phyloP scores from a whole-genome alignment of 2,797 vertebrate species.

The Myotis planiceps region DNA sequence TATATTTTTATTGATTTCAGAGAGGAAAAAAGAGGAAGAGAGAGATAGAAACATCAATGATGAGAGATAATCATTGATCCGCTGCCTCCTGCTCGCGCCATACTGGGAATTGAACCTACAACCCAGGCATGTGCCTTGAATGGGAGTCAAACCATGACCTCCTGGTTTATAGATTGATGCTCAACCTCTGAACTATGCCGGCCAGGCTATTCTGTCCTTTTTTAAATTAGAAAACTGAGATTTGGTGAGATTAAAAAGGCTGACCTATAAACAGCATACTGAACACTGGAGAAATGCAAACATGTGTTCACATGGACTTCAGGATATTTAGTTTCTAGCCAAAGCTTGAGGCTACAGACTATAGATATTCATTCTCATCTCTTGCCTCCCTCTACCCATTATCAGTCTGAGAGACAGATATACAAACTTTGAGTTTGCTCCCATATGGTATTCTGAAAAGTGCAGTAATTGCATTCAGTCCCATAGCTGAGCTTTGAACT shows the following conservation, averaged over 20 bases:
- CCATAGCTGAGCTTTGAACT: background rate
- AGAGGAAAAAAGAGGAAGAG: too few species aligned
- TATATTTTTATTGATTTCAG: background rate
- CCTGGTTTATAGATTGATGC: too few species aligned
- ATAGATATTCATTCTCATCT: background rate
- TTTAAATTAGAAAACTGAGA: background rate
- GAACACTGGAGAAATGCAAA: background rate
- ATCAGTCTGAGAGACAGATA: background rate
- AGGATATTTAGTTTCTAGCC: background rate
- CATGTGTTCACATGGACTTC: background rate
- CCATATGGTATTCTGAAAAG: background rate
- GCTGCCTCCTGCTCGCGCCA: too few species aligned
- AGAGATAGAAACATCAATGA: too few species aligned
- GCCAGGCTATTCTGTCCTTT: background rate
- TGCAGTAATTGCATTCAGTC: background rate
- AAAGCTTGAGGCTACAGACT: background rate
- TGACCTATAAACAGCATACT: background rate
- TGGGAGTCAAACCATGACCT: too few species aligned
- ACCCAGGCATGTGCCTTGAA: too few species aligned
- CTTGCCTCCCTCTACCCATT: background rate
- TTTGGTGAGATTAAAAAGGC: background rate
- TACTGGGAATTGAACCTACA: too few species aligned
- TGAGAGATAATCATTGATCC: too few species aligned
- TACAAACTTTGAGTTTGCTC: background rate
- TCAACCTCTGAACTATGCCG: too few species aligned